These are phyloP conservation scores for Craseonycteris thonglongyai DNA, from an alignment of 2,113 vertebrate species.

Conservation along the genomic window DNA sequence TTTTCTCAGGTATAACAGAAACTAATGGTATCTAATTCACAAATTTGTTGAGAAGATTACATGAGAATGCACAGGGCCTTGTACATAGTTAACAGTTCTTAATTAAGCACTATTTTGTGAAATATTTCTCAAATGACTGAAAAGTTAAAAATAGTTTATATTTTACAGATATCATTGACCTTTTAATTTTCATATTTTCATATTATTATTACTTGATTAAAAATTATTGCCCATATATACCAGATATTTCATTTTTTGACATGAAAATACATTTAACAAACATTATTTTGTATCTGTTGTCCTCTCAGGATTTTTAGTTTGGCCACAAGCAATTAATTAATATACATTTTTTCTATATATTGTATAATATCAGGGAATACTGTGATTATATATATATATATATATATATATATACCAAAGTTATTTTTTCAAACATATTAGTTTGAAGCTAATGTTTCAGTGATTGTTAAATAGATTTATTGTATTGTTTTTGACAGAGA, in stretches of 20 bases:
- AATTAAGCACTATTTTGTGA: not conserved
- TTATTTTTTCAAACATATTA: not conserved
- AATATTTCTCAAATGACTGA: slow-evolving; percentile 14
- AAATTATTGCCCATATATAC: not conserved
- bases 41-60: not conserved
- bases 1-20: not conserved
- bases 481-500: no score
- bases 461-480: no score
- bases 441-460: not conserved
- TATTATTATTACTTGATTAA: not conserved
- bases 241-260: not conserved
- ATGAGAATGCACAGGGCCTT: not conserved
- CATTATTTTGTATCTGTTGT: not conserved
- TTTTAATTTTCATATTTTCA: not conserved
- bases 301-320: not conserved
- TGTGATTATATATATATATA: no score
- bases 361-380: not conserved
- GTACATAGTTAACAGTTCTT: not conserved
- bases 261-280: not conserved
- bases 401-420: no score
- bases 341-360: not conserved
- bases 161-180: not conserved
- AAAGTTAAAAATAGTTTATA: not conserved
- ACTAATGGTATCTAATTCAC: not conserved
- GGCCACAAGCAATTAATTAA: not conserved